phyloP scores from a whole-genome alignment of 2,888 invertebrate genomes.

The Glyphotaelius pellucidus region DNA sequence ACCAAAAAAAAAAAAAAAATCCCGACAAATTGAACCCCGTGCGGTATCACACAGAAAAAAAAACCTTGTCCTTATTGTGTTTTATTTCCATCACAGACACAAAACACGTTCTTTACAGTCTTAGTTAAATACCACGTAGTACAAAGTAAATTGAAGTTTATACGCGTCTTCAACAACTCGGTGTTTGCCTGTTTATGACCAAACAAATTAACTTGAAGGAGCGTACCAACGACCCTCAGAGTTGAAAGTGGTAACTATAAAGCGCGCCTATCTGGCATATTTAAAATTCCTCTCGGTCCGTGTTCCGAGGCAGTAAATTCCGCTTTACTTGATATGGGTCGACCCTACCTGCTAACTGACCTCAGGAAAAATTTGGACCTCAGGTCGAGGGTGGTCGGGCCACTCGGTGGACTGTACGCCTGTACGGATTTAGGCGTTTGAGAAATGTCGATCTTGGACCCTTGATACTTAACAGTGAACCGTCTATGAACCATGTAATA shows the following conservation, averaged over 20 bases:
- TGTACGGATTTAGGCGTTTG: slow-evolving; percentile 18
- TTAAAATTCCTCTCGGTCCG: slow-evolving; percentile 59
- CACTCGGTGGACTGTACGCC: background rate
- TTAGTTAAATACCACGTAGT: background rate
- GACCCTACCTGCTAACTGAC: slow-evolving; percentile 43
- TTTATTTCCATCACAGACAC: background rate
- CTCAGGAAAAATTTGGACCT: slow-evolving; percentile 47
- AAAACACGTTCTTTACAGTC: background rate
- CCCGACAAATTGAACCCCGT: background rate
- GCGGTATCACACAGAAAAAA: background rate
- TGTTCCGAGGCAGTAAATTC: slow-evolving; percentile 57
- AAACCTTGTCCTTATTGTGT: background rate
- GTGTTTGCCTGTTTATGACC: slow-evolving; percentile 48
- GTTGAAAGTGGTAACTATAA: slow-evolving; percentile 56
- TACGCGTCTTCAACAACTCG: background rate
- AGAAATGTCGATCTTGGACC: slow-evolving; percentile 35
- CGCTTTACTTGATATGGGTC: slow-evolving; percentile 60
- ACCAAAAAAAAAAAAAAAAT: too few relatives aligned
- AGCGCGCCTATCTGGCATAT: slow-evolving; percentile 57
- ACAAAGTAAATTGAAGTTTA: slow-evolving; percentile 18
- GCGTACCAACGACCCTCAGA: slow-evolving; percentile 43
- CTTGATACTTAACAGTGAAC: background rate
- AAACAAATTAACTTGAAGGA: slow-evolving; percentile 46
- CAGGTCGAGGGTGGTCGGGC: slow-evolving; percentile 29
- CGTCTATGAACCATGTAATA: background rate